Base-by-base conservation (phyloP, 2,888 invertebrate species). In the Lasioglossum vierecki region DNA sequence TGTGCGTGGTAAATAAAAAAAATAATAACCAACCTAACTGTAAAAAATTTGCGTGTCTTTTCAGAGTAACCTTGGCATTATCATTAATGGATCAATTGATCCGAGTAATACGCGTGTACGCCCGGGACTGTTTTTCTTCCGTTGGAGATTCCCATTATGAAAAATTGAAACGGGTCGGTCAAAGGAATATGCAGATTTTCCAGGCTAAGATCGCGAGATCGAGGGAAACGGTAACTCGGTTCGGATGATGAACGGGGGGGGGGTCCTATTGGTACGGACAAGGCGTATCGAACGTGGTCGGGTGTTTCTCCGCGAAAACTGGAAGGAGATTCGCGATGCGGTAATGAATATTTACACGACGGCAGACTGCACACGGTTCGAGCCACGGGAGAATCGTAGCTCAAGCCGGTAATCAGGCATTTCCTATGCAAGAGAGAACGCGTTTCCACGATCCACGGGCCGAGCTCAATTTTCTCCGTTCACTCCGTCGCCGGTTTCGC, bases 311-410 rank as follows among this genome's bases (percentile, higher is more conserved):
- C 9, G 30, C 11, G 44, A 26, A 35, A 66, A 46, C 5, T 26
- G 66, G 44, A 79, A 35, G 60, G 11, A 68, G 5, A n/a, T 13
- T 26, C 49, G 63, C 44, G 13, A 57, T 75, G 72, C 35, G 76
- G 35, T 71, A 44, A 79, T 79, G 79, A 73, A 81, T 73, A 84
- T 84, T 86, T 77, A 82, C 53, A 39, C 49, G 72, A 35, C 35
- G 30, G 63, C 60, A 15, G 68, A 26, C 60, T 30, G 60, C 35
- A 18, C 49, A 18, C 18, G 63, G n/a, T 49, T 49, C 49, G 6
- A 6, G 49, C 18, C 18, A 49, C 49, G 49, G 49, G 49, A 49
- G 49, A 49, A 49, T 82, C 76, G 80, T 81, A 46, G 73, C 79
- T 72, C 57, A 26, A 6, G 30, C 11, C 68, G 68, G 41, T 82